phyloP scores from a whole-genome alignment of 1,140 invertebrate species.

The Physella acuta region DNA sequence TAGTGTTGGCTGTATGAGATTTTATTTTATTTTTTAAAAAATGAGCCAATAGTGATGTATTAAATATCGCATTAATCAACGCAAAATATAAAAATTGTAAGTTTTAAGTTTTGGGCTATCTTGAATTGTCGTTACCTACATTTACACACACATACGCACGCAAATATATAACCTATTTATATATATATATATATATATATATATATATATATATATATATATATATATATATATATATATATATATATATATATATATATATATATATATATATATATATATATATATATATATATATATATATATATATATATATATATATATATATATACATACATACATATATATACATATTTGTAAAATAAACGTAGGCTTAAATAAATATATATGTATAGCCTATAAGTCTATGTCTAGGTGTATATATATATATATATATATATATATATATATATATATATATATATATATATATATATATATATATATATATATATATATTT shows the following conservation, averaged over 20 bases:
- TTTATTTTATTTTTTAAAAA: too few relatives aligned
- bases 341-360: too few relatives aligned
- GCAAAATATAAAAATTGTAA: too few relatives aligned
- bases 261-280: conserved; percentile 1
- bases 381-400: too few relatives aligned
- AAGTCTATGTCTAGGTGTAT: neutral
- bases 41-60: too few relatives aligned
- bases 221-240: neutral
- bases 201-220: neutral
- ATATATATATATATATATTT: too few relatives aligned
- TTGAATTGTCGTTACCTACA: neutral
- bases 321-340: neutral
- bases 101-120: too few relatives aligned
- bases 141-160: conserved; percentile 1
- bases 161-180: neutral
- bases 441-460: neutral
- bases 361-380: neutral
- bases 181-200: neutral
- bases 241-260: neutral
- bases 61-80: too few relatives aligned
- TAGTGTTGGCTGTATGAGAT: too few relatives aligned
- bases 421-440: neutral
- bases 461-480: neutral
- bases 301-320: neutral
- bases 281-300: neutral